Base-by-base conservation (phyloP, 2,888 invertebrate genomes). In the Callyntrura guangdongensis region DNA sequence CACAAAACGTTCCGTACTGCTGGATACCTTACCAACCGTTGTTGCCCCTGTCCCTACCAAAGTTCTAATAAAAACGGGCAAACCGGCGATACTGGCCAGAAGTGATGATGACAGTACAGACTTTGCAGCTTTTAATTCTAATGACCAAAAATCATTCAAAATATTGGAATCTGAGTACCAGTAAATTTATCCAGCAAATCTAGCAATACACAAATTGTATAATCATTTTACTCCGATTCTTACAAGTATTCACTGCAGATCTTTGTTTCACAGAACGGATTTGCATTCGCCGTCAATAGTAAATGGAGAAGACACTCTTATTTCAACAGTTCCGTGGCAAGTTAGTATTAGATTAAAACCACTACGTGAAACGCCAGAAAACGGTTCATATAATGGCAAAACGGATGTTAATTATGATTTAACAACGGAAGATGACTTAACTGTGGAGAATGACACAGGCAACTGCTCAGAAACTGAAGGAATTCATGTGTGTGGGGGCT, bases 241-340 rank as follows among this genome's bases (percentile, higher is more conserved):
- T n/a, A n/a, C n/a, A n/a, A n/a, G n/a, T n/a, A n/a, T n/a, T n/a
- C n/a, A n/a, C n/a, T n/a, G n/a, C n/a, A n/a, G n/a, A n/a, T n/a
- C n/a, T n/a, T n/a, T n/a, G n/a, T n/a, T n/a, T n/a, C n/a, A n/a
- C n/a, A 59, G 45, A 20, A 47, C 74, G 1, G 49, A 67, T n/a
- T 83, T 84, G 67, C 79, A 89, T 53, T 82, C 72, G 0, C 91
- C 92, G 0, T 79, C 86, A n/a, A 92, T 93, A 8, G 91, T 93
- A 12, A 93, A 93, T 61, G 93, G 93, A 14, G 90, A 92, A 20
- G 92, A 93, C n/a, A 89, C 92, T 0, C 49, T 91, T 5, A 85
- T 91, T 49, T 74, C 89, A 1, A 90, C 82, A 47, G 93, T 93
- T 8, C 93, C 93, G 11, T 93, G 93, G 93, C 93, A 93, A 89